Evolutionary conservation across 1,140 invertebrate genomes (phyloP), one percentile per base, ranked within the genome.

Genomic region (Sarcophaga bullata): DNA sequence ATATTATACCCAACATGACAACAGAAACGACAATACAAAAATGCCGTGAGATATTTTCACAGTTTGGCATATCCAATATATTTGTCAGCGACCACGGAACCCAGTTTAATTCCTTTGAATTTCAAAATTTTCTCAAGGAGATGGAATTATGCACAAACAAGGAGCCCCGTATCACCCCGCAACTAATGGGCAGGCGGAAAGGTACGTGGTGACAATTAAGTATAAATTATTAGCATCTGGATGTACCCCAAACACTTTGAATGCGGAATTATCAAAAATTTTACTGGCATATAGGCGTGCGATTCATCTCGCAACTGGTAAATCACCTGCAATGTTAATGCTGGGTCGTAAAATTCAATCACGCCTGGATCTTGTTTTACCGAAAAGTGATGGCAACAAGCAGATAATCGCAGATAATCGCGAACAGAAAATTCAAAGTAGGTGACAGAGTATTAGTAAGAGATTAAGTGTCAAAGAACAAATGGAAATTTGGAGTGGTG

Each of bases 401-500:
- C 72, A 25, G 46, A 48, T 82, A n/a, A n/a, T n/a, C n/a, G 8
- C 81, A 72, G 85, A 58, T 9, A 11, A 15, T 50, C 17, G 9
- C 47, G 17, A 19, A 15, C 8, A 82, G 54, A 80, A 68, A 47
- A 25, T 80, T 82, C 73, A 3, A 19, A 73, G 37, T 52, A 11
- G 82, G 80, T 11, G 83, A 84, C 11, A 17, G 83, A 81, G 82
- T 85, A 3, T 19, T 73, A 7, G 80, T 52, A 48, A 47, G 82
- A 62, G 82, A 84, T 72, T 85, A 84, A 72, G 8, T 47, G n/a
- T n/a, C 47, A 54, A 78, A 82, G 17, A 54, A 82, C 6, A 85
- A 85, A 68, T 86, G 84, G 84, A 83, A 83, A 73, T 68, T 82
- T 73, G 80, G 82, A 11, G 62, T 73, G 76, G 78, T 86, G 62